A percentile compares a stretch with the other conserved stretches of the same genome.
phyloP scores from a whole-genome alignment of 2,797 vertebrate genomes.

The Mallotus villosus region DNA sequence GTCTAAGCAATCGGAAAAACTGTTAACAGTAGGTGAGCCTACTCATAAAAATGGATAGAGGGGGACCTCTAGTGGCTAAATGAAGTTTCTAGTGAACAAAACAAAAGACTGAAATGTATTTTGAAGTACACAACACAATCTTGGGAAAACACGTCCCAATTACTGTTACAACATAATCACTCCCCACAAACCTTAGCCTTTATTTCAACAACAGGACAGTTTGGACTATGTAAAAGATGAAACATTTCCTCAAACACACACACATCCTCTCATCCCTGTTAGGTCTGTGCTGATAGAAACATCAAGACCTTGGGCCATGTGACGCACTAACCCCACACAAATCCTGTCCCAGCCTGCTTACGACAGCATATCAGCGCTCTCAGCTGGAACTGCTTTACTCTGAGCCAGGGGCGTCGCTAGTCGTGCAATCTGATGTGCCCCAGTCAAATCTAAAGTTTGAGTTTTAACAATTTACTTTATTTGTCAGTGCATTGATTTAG shows the following conservation, averaged over 20 bases:
- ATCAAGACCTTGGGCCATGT: constrained; percentile 60
- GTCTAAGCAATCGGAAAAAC: no score
- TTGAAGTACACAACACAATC: no score
- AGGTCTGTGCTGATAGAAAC: constrained; percentile 33
- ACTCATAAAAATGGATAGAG: not conserved
- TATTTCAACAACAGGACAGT: constrained; percentile 3
- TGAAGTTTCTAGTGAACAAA: not conserved
- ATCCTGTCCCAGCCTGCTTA: constrained; percentile 44
- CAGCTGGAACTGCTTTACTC: no score
- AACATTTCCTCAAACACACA: not conserved
- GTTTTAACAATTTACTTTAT: no score
- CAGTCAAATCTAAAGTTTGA: no score
- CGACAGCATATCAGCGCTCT: constrained; percentile 10
- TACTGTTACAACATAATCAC: not conserved
- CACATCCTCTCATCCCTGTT: not conserved
- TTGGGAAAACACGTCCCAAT: no score
- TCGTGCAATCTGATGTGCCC: no score
- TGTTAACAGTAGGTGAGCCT: not conserved
- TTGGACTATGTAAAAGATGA: not conserved
- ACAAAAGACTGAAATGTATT: no score
- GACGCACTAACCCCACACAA: constrained; percentile 41
- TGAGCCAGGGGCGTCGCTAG: no score
- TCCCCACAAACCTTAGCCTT: not conserved
- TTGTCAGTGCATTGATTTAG: no score
- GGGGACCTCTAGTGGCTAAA: not conserved